Conservation (phyloP, 2,113 vertebrate species). For the Lophotis ruficrista region DNA sequence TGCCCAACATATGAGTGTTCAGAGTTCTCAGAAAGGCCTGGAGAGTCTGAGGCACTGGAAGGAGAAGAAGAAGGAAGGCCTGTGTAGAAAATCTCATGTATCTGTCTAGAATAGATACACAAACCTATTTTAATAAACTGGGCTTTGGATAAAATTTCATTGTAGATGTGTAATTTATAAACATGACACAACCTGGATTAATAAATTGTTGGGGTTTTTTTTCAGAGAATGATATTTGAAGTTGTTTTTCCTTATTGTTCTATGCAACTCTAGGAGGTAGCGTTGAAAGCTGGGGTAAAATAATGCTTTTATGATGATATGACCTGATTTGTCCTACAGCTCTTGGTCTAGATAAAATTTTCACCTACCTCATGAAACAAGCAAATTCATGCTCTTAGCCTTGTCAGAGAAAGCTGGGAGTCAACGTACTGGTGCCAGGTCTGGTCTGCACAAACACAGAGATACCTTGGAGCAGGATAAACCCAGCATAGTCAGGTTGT, state of each 20-base stretch:
- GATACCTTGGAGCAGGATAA: neutral
- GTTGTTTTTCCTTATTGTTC: neutral
- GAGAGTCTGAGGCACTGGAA: neutral
- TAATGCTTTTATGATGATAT: neutral
- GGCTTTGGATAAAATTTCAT: neutral
- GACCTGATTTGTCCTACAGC: neutral
- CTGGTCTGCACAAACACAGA: neutral
- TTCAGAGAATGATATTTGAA: neutral
- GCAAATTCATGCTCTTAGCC: neutral
- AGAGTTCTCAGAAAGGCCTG: neutral
- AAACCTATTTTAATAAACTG: neutral
- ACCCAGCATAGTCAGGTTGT: neutral
- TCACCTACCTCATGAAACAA: neutral
- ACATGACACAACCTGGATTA: neutral
- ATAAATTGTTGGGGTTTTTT: neutral
- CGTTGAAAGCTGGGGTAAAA: neutral
- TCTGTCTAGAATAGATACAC: neutral
- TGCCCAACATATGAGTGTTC: neutral
- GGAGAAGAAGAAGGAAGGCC: neutral
- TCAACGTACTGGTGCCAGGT: neutral
- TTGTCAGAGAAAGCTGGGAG: neutral
- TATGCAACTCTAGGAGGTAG: neutral
- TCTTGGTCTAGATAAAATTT: neutral
- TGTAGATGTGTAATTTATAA: neutral
- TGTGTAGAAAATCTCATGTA: neutral